Conservation (phyloP, 2,888 invertebrate species). For the Amphipoea lucens region DNA sequence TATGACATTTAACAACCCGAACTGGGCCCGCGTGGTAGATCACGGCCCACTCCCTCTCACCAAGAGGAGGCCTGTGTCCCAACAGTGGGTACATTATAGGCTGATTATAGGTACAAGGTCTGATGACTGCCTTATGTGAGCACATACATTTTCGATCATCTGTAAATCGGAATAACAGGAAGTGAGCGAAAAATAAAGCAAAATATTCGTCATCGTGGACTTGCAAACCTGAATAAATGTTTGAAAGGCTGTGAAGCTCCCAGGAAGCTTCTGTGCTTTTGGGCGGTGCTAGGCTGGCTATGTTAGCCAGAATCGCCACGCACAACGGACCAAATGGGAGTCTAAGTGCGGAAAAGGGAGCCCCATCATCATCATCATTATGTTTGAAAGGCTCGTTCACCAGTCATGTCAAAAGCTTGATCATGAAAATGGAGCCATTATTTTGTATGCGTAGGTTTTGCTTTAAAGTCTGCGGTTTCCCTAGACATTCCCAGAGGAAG, state of each 20-base stretch:
- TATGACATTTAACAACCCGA: neutral
- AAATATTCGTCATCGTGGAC: neutral
- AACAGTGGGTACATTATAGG: neutral
- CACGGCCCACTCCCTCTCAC: neutral
- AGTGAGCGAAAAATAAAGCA: neutral
- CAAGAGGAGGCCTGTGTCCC: neutral
- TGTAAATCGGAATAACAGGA: neutral
- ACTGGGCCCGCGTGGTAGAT: neutral
- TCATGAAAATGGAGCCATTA: neutral
- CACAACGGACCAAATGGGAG: no score
- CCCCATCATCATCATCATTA: no score
- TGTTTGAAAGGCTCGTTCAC: neutral
- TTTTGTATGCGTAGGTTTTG: neutral
- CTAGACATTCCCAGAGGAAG: constrained; percentile 17
- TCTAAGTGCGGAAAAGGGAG: no score
- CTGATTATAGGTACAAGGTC: neutral
- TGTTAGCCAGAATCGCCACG: no score
- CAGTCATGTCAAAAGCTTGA: neutral
- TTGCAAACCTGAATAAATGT: neutral
- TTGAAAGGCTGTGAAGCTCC: no score
- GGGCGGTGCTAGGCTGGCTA: no score
- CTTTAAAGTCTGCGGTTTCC: neutral
- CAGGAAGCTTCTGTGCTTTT: no score
- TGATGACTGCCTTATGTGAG: no score
- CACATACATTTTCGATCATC: neutral